These are phyloP conservation scores for Leptinotarsa haldemani DNA, from an alignment of 2,888 invertebrate genomes.

Conservation along the genomic window DNA sequence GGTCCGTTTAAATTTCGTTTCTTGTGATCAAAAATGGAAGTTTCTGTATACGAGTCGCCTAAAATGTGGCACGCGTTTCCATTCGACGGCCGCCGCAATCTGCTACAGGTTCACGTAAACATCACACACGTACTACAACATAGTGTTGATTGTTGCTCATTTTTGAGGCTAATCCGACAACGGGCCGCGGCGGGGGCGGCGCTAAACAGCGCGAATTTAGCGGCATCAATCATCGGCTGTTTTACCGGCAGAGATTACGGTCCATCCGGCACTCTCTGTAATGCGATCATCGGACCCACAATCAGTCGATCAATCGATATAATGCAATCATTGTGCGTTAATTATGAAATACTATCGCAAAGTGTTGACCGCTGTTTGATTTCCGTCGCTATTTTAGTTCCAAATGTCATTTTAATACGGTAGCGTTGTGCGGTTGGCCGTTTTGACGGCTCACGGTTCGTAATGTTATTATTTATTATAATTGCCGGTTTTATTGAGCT, in stretches of 20 bases:
- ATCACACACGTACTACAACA: slow-evolving; percentile 30
- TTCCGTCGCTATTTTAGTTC: slow-evolving; percentile 62
- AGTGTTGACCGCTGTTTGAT: slow-evolving; percentile 64
- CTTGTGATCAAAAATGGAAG: too few relatives aligned
- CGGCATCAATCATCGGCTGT: slow-evolving; percentile 59
- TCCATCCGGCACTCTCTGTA: slow-evolving; percentile 56
- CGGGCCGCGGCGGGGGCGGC: slow-evolving; percentile 32
- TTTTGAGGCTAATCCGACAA: slow-evolving; percentile 45
- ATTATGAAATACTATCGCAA: slow-evolving; percentile 64
- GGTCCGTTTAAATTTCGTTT: too few relatives aligned
- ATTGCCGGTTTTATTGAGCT: slow-evolving; percentile 58
- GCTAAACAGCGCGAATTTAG: slow-evolving; percentile 57
- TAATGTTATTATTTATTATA: slow-evolving; percentile 61
- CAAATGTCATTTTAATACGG: slow-evolving; percentile 61
- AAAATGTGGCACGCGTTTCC: slow-evolving; percentile 22
- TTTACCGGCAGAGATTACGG: slow-evolving; percentile 46
- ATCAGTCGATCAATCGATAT: slow-evolving; percentile 62
- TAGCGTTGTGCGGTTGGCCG: slow-evolving; percentile 57
- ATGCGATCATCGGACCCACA: slow-evolving; percentile 60
- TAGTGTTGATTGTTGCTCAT: slow-evolving; percentile 41
- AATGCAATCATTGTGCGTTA: slow-evolving; percentile 63
- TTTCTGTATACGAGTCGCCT: too few relatives aligned
- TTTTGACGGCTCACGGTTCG: slow-evolving; percentile 58
- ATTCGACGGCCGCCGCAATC: slow-evolving; percentile 23
- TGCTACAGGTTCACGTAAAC: slow-evolving; percentile 36